Base-by-base conservation (phyloP, 2,113 vertebrate species). In the Stigmatopora argus region DNA sequence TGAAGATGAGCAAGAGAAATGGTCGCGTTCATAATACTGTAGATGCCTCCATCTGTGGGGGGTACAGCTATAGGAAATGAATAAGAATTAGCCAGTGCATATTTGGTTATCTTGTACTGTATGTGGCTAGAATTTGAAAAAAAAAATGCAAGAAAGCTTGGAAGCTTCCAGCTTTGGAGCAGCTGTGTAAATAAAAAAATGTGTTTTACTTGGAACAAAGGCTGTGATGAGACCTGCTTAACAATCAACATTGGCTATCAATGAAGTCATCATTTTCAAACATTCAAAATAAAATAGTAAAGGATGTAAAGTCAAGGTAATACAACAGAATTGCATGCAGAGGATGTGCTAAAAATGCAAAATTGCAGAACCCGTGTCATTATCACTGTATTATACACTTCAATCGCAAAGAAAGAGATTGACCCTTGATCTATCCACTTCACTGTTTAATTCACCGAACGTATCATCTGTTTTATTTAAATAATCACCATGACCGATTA, bases 11-110 rank as follows among this genome's bases (percentile, higher is more conserved):
- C 23, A 62, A 62, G 11, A 48, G 26, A 35, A 72, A 75, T 26
- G 18, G 66, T 31, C 49, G 26, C 62, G 51, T 38, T 70, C 49
- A n/a, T 1, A 12, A 31, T n/a, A 41, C 34, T 18, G 35, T 17
- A 57, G 26, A 87, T 87, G 87, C 86, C 86, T 86, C 75, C 85
- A 21, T 87, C 81, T 67, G 79, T 26, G n/a, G 70, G 70, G 46
- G 47, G 62, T 41, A 5, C 10, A 61, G 85, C 85, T 86, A 68
- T 63, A 58, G 61, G 65, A 78, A 75, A 79, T 62, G 34, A 73
- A 77, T 47, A 14, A 23, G 66, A 76, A 73, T 81, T 62, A 85
- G 65, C 67, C 46, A 6, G 59, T 5, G 26, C 31, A 14, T 65
- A 12, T 11, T 23, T 5, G 52, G 13, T 31, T 55, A 55, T 41